Conservation (phyloP, 2,888 invertebrate genomes). For the Resseliella maxima region DNA sequence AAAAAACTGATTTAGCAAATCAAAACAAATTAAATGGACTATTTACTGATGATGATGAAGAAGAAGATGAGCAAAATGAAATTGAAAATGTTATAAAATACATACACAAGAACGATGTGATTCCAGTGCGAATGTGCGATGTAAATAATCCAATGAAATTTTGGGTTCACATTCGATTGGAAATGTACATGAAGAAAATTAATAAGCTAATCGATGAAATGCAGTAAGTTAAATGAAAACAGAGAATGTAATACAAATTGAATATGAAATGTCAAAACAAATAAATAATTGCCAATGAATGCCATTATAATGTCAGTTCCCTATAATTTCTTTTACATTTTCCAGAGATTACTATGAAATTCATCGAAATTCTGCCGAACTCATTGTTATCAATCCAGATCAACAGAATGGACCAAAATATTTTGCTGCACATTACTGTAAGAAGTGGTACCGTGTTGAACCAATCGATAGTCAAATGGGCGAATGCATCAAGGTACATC, state of each 20-base stretch:
- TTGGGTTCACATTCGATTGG: not conserved
- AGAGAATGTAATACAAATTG: not conserved
- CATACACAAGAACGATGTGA: not conserved
- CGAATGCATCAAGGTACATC: not conserved
- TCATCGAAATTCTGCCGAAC: not conserved
- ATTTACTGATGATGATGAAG: not conserved
- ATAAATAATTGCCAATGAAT: not conserved
- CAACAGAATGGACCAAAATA: not conserved
- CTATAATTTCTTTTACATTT: not conserved
- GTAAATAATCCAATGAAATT: constrained; percentile 16
- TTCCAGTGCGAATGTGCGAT: not conserved
- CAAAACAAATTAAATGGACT: not conserved
- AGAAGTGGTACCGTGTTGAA: not conserved
- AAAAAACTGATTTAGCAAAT: not conserved
- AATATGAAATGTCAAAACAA: too few species aligned
- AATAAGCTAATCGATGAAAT: not conserved
- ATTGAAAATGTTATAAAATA: not conserved
- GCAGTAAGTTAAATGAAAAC: not conserved
- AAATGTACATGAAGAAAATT: not conserved
- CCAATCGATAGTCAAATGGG: not conserved
- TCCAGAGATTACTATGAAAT: not conserved
- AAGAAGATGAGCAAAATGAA: not conserved
- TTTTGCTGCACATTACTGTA: not conserved
- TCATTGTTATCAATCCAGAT: not conserved
- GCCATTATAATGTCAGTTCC: too few species aligned